Conservation (phyloP, 2,888 invertebrate species). For the Neocrepidodera transversa region DNA sequence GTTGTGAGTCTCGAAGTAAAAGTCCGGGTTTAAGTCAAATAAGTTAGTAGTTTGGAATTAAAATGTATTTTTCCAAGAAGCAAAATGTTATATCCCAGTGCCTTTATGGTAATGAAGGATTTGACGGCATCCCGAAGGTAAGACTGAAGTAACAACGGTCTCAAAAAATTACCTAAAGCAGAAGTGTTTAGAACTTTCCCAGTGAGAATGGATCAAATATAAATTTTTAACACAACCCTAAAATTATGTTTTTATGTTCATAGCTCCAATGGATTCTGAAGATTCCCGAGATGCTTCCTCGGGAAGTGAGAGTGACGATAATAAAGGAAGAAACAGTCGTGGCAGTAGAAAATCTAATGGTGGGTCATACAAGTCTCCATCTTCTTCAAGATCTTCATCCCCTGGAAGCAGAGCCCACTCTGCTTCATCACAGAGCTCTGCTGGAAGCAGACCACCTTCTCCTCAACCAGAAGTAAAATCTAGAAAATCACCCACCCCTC, state of each 20-base stretch:
- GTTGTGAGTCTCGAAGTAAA: conserved; percentile 56
- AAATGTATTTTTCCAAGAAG: conserved; percentile 55
- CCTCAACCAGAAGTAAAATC: conserved; percentile 31
- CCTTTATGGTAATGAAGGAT: conserved; percentile 59
- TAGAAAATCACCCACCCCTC: conserved; percentile 54
- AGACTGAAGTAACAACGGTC: conserved; percentile 58
- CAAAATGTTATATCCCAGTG: conserved; percentile 57
- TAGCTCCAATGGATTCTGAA: conserved; percentile 66
- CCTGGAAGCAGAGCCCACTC: conserved; percentile 45
- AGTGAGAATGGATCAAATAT: conserved; percentile 29
- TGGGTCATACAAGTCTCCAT: conserved; percentile 35
- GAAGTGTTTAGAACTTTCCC: conserved; percentile 42
- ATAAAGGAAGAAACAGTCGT: conserved; percentile 45
- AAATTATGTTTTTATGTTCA: conserved; percentile 36
- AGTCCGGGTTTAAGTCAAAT: conserved; percentile 48
- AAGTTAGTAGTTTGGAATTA: conserved; percentile 47
- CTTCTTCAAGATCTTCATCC: conserved; percentile 34
- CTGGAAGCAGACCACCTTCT: conserved; percentile 35
- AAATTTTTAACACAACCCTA: conserved; percentile 18
- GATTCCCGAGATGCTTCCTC: conserved; percentile 65
- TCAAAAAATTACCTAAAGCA: conserved; percentile 51
- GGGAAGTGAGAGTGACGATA: conserved; percentile 54
- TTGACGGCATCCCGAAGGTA: conserved; percentile 58
- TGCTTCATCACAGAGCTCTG: conserved; percentile 44
- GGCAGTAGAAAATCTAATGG: conserved; percentile 39